Evolutionary conservation across 92 coral and sea anemone genomes (phyloP), one percentile per base, ranked within the genome.

Genomic region (Phymanthus crucifer): DNA sequence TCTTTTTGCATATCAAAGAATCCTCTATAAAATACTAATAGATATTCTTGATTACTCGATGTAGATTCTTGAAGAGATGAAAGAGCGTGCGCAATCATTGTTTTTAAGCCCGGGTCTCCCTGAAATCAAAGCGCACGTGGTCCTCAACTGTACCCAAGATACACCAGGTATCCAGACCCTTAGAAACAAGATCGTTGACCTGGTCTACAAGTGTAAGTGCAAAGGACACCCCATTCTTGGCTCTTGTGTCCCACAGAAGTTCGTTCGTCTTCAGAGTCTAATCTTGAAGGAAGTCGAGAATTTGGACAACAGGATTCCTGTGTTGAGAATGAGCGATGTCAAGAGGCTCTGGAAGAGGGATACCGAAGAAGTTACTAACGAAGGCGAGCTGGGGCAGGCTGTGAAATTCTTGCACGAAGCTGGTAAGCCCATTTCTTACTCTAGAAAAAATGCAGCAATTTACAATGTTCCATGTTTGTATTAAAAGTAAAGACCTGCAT

Each of bases 321-420:
- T 90, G 75, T 50, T 93, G 82, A 87, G 38, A 23, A 61, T 80
- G 61, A 73, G 76, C 27, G 85, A 83, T 1, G 61, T 93, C 23
- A 90, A 80, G 64, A 89, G 76, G 34, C 87, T 93, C 64, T 75
- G 93, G 65, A 92, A 89, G 48, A 43, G 10, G 69, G 98, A 93
- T 19, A 83, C 79, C 40, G 90, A 85, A 32, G 74, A 90, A 24
- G 47, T 73, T 18, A 93, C 89, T 93, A 88, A 85, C 33, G 90
- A 87, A 13, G 79, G 78, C 0, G 99, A 95, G 79, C 66, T 93
- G 65, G 87, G 86, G 21, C 96, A 96, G 85, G 99, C 99, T 57
- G 93, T 93, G 71, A 88, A 83, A 76, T 96, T 94, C 74, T 67
- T 96, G 46, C 91, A 87, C 70, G 96, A 96, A 72, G 95, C 98